A percentile compares a stretch with the other conserved stretches of the same genome.
These are phyloP conservation scores for Beroe ovata DNA, from an alignment of 37 sponge, comb jelly and placozoan species.

Conservation along the genomic window DNA sequence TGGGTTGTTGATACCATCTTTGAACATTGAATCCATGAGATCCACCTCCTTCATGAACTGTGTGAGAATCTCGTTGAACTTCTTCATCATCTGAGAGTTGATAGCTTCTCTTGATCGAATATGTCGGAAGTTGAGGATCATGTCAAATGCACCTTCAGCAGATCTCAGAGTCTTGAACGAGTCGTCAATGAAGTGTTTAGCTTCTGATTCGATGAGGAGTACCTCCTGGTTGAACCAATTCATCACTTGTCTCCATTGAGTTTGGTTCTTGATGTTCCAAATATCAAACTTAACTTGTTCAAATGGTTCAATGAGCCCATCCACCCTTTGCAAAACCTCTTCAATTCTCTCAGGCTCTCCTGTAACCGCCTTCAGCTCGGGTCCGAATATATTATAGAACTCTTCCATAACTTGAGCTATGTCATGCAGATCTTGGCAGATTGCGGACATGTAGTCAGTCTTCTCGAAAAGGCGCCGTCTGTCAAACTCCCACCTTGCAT, in stretches of 20 bases:
- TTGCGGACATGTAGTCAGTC: slow-evolving; percentile 87
- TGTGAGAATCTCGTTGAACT: slow-evolving; percentile 90
- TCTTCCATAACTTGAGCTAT: slow-evolving; percentile 90
- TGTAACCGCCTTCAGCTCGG: slow-evolving; percentile 98
- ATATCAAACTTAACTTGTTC: slow-evolving; percentile 82
- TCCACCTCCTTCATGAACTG: slow-evolving; percentile 96
- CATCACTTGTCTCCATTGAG: slow-evolving; percentile 87
- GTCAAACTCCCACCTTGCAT: slow-evolving; percentile 99
- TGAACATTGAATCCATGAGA: slow-evolving; percentile 76
- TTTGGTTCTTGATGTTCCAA: slow-evolving; percentile 73
- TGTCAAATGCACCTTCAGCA: slow-evolving; percentile 98
- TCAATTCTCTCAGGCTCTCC: slow-evolving; percentile 86
- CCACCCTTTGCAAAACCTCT: slow-evolving; percentile 78
- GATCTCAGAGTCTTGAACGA: slow-evolving; percentile 95
- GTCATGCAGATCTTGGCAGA: slow-evolving; percentile 86
- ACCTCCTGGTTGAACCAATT: slow-evolving; percentile 89
- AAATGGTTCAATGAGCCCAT: slow-evolving; percentile 72
- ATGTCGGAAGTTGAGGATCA: slow-evolving; percentile 96
- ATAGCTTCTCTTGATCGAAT: slow-evolving; percentile 88
- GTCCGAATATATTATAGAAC: slow-evolving; percentile 97
- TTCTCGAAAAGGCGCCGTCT: slow-evolving; percentile 88
- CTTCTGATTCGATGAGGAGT: slow-evolving; percentile 85
- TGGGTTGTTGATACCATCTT: slow-evolving; percentile 75
- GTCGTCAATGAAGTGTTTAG: slow-evolving; percentile 90
- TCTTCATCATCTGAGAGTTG: slow-evolving; percentile 93